phyloP scores from a whole-genome alignment of 53 echinoderm and acorn worm genomes.

The Hippasteria phrygiana region DNA sequence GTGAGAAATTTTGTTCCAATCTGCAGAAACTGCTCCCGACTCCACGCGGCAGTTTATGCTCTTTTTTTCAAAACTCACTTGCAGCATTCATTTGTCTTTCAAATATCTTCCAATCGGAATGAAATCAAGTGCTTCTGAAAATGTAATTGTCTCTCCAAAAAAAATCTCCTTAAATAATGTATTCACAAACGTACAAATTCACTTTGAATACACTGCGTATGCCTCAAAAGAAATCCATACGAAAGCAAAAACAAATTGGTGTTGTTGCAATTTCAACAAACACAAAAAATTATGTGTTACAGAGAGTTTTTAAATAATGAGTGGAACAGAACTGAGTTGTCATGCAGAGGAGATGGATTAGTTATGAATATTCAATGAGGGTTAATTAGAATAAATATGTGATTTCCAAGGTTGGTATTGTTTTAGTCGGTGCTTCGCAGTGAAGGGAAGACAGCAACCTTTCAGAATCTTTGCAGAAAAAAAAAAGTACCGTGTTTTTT shows the following conservation, averaged over 20 bases:
- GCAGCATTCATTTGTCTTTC: too few species aligned
- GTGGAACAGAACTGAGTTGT: constrained; percentile 42
- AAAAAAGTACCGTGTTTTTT: background rate
- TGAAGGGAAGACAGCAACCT: background rate
- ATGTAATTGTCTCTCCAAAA: too few species aligned
- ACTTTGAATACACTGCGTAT: background rate
- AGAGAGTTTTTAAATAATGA: constrained; percentile 3
- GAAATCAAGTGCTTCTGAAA: too few species aligned
- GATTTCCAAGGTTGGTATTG: constrained; percentile 11
- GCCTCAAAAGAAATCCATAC: constrained; percentile 5
- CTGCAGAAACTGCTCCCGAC: too few species aligned
- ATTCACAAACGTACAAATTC: background rate
- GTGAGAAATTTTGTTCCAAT: too few species aligned
- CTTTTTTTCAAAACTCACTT: too few species aligned
- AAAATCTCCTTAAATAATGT: constrained; percentile 17
- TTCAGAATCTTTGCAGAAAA: background rate
- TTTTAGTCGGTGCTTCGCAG: constrained; percentile 28
- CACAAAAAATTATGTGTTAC: background rate
- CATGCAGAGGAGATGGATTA: constrained; percentile 66
- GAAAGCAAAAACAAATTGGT: background rate
- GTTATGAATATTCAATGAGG: constrained; percentile 60
- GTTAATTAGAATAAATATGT: constrained; percentile 45
- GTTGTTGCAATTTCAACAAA: background rate
- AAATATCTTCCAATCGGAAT: too few species aligned
- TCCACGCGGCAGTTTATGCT: too few species aligned